A percentile compares a stretch with the other conserved stretches of the same genome.
Evolutionary conservation across 1,140 invertebrate genomes (phyloP).

Genomic region (Acromyrmex heyeri): DNA sequence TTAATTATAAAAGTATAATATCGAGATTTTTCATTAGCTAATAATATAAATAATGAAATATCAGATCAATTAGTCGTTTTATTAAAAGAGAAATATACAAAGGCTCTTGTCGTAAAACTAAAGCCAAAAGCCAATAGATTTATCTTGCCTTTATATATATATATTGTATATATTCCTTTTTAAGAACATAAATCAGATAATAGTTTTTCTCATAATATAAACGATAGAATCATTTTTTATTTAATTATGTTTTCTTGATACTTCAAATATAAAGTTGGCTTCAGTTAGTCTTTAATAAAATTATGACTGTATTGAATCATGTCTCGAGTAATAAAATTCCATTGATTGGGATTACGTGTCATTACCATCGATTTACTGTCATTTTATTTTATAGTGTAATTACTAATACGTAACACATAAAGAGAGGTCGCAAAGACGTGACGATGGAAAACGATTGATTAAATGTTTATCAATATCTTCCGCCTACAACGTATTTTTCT

Average conservation of each 20-base stretch:
- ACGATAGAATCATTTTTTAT: neutral
- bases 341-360: neutral
- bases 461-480: slow-evolving; percentile 41
- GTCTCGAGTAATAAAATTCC: neutral
- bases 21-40: neutral
- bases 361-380: slow-evolving; percentile 8
- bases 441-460: neutral
- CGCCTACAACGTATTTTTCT: neutral
- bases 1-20: neutral
- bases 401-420: slow-evolving; percentile 13
- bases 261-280: neutral
- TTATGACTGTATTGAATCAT: neutral
- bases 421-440: neutral
- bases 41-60: neutral
- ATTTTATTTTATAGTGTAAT: neutral
- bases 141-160: neutral
- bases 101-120: too few relatives aligned
- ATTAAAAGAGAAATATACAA: neutral
- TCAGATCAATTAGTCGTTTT: neutral
- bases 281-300: neutral
- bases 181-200: neutral
- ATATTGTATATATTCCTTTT: neutral
- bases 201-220: neutral
- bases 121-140: slow-evolving; percentile 1
- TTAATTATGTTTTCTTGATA: neutral